Evolutionary conservation across 2,113 vertebrate genomes (phyloP).

Genomic region (Hemichromis elongatus): DNA sequence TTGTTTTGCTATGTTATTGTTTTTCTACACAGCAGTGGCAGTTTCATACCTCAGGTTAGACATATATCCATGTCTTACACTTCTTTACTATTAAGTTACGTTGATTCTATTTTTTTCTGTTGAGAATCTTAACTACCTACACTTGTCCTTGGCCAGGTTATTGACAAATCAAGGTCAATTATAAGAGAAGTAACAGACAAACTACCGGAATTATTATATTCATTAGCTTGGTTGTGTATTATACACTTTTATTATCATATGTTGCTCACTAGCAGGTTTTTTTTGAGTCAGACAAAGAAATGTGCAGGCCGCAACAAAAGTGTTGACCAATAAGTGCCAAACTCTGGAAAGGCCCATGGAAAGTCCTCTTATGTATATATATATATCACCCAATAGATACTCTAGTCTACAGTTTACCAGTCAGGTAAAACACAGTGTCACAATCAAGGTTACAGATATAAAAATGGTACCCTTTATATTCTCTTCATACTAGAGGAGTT

Average conservation of each 20-base stretch:
- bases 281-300: neutral
- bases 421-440: neutral
- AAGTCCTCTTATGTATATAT: neutral
- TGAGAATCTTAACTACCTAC: neutral
- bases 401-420: neutral
- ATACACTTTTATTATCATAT: neutral
- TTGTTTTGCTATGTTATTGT: neutral
- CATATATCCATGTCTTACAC: neutral
- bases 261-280: neutral
- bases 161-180: constrained; percentile 33
- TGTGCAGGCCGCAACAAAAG: constrained; percentile 5
- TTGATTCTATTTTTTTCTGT: neutral
- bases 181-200: constrained; percentile 4
- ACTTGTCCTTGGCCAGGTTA: constrained; percentile 24
- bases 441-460: neutral
- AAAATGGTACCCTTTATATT: neutral
- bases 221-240: neutral
- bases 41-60: neutral
- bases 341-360: constrained; percentile 1
- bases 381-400: neutral
- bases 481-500: constrained; percentile 9
- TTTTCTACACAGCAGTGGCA: neutral
- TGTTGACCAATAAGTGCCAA: constrained; percentile 21
- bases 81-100: neutral
- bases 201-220: neutral